Conservation (phyloP, 2,113 vertebrate species). For the Dipodomys stephensi region DNA sequence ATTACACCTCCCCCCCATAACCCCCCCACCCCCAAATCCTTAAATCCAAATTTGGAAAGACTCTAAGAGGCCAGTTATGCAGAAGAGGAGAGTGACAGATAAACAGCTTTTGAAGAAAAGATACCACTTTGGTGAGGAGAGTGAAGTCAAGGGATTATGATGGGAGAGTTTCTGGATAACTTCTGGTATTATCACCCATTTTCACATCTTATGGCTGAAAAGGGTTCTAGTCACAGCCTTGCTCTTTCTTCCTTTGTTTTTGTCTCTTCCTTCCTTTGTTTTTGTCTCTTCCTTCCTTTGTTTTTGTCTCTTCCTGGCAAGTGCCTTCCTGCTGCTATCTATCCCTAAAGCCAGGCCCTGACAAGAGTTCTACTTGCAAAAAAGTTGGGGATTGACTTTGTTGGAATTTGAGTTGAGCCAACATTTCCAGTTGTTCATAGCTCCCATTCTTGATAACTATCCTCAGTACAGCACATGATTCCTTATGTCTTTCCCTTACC, state of each 20-base stretch:
- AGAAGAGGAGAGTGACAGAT: background rate
- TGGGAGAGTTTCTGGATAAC: background rate
- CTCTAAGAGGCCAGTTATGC: background rate
- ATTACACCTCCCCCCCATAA: no score
- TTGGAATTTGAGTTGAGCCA: background rate
- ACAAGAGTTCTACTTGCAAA: background rate
- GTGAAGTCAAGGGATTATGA: background rate
- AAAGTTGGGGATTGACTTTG: background rate
- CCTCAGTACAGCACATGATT: background rate
- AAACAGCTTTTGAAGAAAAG: background rate
- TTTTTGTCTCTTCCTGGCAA: background rate
- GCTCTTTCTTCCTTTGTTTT: background rate
- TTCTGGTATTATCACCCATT: background rate
- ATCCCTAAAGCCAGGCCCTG: background rate
- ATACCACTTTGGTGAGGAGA: background rate
- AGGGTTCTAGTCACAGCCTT: background rate
- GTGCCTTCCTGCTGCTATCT: background rate
- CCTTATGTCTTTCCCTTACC: background rate
- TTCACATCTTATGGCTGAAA: background rate
- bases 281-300: background rate
- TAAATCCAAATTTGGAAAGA: background rate
- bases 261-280: background rate
- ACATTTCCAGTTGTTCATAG: background rate
- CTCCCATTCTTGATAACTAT: background rate
- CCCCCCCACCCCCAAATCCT: no score